Base-by-base conservation (phyloP, 2,888 invertebrate genomes). In the Drosophila formosana region DNA sequence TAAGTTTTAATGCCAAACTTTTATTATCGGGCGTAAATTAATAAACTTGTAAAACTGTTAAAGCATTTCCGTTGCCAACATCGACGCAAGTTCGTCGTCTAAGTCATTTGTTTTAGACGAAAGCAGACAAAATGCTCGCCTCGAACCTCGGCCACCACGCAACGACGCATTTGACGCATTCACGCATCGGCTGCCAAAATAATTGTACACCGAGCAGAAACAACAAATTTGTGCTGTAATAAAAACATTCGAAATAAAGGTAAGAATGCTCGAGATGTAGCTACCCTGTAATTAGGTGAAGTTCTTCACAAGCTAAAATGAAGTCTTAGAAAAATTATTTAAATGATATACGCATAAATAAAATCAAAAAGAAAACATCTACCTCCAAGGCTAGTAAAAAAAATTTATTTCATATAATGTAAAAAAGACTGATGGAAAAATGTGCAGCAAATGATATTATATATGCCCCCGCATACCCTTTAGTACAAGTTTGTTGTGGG, bases 131-230 rank as follows among this genome's bases (percentile, higher is more conserved):
- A 79, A 71, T 62, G 52, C 47, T 41, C 18, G 30, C 28, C 49
- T 49, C 63, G n/a, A 49, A 41, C 32, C 41, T 41, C 49, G 55
- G 39, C n/a, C 18, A 47, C 65, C 60, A 78, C 78, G 78, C 74
- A 78, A 73, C 78, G 28, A 11, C 62, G 78, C 65, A 69, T 69
- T 74, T 72, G 78, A 77, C 81, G 72, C 81, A 80, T 89, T 85
- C 84, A 85, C 82, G 85, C 89, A 89, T 79, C 85, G 81, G 28
- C 77, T 84, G 75, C 45, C 77, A 61, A 79, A 75, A 77, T 85
- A 85, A 85, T 85, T 79, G 73, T 69, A 47, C 60, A 13, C 13
- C 39, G 18, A 41, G 39, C 26, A 62, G n/a, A 18, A 58, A 47
- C 66, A 68, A 69, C 61, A 80, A 63, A 66, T 78, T 63, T 51